Evolutionary conservation across 2,113 vertebrate genomes (phyloP).

Genomic region (Buteo buteo): DNA sequence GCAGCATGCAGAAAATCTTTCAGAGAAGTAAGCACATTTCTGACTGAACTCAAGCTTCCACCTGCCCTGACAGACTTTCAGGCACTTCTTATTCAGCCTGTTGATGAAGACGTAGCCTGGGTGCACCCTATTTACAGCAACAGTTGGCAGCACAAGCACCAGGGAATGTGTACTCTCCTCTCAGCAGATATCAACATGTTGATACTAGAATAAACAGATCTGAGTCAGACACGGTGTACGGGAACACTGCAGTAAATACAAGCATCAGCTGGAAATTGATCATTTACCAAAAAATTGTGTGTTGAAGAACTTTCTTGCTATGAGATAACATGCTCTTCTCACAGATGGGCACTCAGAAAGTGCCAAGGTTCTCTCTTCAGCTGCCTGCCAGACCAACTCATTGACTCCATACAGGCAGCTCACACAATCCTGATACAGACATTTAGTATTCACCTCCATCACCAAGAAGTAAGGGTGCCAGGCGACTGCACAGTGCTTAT

Average conservation of each 20-base stretch:
- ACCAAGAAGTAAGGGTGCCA: background rate
- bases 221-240: background rate
- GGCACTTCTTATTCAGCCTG: background rate
- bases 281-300: background rate
- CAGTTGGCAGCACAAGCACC: background rate
- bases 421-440: background rate
- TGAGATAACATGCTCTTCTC: background rate
- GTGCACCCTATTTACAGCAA: background rate
- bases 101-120: background rate
- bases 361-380: fast-evolving
- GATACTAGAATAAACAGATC: background rate
- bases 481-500: background rate
- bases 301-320: background rate
- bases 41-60: background rate
- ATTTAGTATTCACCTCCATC: background rate
- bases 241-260: background rate
- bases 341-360: background rate
- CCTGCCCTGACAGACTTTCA: background rate
- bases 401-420: background rate
- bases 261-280: background rate
- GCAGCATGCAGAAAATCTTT: background rate
- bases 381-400: background rate
- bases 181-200: background rate
- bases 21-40: background rate
- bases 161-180: fast-evolving